Percentiles rank a stretch among this genome's conserved stretches.
Conservation (phyloP, 2,797 vertebrate genomes). For the Pogonophryne albipinna region DNA sequence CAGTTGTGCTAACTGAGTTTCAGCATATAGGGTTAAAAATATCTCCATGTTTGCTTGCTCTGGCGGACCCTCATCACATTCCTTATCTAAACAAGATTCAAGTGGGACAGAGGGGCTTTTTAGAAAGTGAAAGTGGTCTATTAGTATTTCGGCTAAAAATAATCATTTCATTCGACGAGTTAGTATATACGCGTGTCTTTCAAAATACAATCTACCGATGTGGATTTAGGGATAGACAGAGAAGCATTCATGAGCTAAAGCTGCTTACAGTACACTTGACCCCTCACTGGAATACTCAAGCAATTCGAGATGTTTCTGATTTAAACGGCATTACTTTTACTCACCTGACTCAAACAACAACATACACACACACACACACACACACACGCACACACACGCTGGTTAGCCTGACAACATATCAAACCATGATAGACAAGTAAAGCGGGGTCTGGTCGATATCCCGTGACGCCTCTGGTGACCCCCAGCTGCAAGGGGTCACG, state of each 20-base stretch:
- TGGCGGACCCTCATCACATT: constrained; percentile 40
- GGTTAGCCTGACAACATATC: constrained; percentile 57
- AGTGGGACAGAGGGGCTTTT: constrained; percentile 68
- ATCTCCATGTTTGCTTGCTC: constrained; percentile 52
- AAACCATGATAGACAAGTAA: constrained; percentile 43
- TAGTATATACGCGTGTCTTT: constrained; percentile 40
- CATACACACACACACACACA: not conserved
- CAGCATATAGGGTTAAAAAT: constrained; percentile 58
- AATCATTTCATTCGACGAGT: constrained; percentile 49
- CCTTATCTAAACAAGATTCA: constrained; percentile 70
- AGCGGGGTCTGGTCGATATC: constrained; percentile 61
- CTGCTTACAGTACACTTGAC: constrained; percentile 17
- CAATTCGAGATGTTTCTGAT: constrained; percentile 12
- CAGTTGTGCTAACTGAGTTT: constrained; percentile 6
- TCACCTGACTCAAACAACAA: not conserved
- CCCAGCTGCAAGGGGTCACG: constrained; percentile 24
- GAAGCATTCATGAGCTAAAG: constrained; percentile 58
- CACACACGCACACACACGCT: not conserved
- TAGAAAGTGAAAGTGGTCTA: constrained; percentile 57
- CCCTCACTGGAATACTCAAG: constrained; percentile 43
- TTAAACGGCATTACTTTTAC: constrained; percentile 26
- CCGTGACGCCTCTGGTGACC: constrained; percentile 67
- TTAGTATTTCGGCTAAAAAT: constrained; percentile 71
- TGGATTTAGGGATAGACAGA: constrained; percentile 49
- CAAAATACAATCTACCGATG: constrained; percentile 35